Evolutionary conservation across 2,797 vertebrate genomes (phyloP), one percentile per base, ranked within the genome.

Genomic region (Peromyscus eremicus): DNA sequence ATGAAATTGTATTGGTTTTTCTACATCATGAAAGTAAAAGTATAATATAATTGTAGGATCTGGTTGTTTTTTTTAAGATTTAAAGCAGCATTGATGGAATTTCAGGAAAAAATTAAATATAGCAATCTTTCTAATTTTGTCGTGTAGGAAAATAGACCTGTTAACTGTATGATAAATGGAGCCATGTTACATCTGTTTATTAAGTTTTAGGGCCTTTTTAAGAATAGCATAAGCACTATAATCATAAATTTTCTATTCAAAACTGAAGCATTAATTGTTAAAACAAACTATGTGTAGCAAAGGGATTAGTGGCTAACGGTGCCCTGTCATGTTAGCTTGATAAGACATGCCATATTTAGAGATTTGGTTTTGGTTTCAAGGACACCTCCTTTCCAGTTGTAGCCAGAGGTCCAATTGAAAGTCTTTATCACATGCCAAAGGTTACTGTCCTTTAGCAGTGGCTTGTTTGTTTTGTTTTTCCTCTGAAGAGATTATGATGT

Each of bases 41-140:
- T 62, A 60, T 94, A 46, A 49, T 92, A 13, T 92, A 88, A 87
- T 96, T 94, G 0, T 40, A 84, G 64, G 79, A 43, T 95, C 81
- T 87, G 49, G 27, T 91, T 91, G 3, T 57, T 79, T 49, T 49
- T 90, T 55, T 4, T 34, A 89, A 89, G 27, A 80, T 91, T 91
- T 12, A 95, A 96, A 93, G 29, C 19, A 89, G 37, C 49, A 84
- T 64, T 64, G 23, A 66, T 85, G 27, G 62, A 84, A 49, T 92
- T 93, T 93, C 23, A 95, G 29, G n/a, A 86, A 8, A 87, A 91
- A 85, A 88, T 40, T 92, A 77, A 96, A 29, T 84, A n/a, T 77
- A 89, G 2, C 82, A 70, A 70, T 84, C 11, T 89, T 96, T 57
- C 19, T 57, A 94, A 25, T 82, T 86, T 96, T 92, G 37, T 9